phyloP scores from a whole-genome alignment of 2,888 invertebrate genomes.

The Imbricaverruca yamaguchii region DNA sequence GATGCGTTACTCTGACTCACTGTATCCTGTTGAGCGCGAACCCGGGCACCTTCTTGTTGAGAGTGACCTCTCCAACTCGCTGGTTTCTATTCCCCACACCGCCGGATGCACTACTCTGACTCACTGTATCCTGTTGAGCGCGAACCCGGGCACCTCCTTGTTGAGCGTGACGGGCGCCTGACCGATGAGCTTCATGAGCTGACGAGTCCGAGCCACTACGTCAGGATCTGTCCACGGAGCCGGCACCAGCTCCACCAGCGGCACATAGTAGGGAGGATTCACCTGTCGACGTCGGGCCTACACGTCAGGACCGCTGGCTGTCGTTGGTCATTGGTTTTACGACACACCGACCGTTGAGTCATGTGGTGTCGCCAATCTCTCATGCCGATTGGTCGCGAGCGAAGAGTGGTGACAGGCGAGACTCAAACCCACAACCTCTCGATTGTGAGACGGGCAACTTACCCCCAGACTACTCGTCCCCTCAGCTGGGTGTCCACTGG shows the following conservation, averaged over 20 bases:
- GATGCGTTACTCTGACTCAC: conserved; percentile 45
- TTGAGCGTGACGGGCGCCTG: conserved; percentile 81
- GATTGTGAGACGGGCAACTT: no score
- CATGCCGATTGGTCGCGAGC: no score
- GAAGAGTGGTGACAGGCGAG: no score
- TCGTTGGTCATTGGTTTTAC: no score
- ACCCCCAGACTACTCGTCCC: no score
- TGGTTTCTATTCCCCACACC: no score
- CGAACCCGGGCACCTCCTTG: conserved; percentile 85
- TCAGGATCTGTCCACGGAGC: conserved; percentile 84
- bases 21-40: conserved; percentile 92
- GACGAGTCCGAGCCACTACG: conserved; percentile 62
- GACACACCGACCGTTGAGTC: no score
- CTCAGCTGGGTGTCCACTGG: no score
- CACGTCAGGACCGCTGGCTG: no score
- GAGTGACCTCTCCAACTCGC: conserved; percentile 49
- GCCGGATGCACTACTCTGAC: conserved; percentile 36
- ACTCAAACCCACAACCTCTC: no score
- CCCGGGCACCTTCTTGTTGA: conserved; percentile 79
- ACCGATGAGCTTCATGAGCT: conserved; percentile 76
- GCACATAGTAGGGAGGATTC: conserved; percentile 94
- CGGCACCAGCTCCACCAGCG: conserved; percentile 87
- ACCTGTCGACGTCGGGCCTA: conserved; percentile 46
- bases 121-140: conserved; percentile 85
- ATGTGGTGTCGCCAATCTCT: no score